These are phyloP conservation scores for Xenopus petersii DNA, from an alignment of 2,797 vertebrate genomes.

Conservation along the genomic window DNA sequence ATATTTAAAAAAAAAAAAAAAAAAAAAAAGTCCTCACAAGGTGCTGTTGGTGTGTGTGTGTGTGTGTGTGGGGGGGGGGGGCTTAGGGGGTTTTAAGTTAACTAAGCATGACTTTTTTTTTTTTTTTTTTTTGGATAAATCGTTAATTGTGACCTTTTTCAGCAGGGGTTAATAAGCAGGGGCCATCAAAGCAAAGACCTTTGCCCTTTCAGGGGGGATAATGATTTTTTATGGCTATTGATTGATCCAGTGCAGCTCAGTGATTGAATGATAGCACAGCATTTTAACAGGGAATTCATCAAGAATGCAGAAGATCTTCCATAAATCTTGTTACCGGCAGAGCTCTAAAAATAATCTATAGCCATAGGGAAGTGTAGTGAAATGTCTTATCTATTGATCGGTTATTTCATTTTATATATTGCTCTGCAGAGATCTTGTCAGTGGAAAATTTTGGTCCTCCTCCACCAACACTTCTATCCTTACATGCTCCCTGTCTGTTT, in stretches of 20 bases:
- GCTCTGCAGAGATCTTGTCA: too few species aligned
- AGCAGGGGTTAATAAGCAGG: slow-evolving; percentile 33
- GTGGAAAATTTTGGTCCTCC: too few species aligned
- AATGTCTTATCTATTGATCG: neutral
- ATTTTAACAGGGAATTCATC: slow-evolving; percentile 20
- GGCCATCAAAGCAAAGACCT: slow-evolving; percentile 22
- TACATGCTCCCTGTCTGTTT: too few species aligned
- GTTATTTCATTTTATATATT: neutral
- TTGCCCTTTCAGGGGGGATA: slow-evolving; percentile 8
- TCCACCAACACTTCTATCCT: neutral
- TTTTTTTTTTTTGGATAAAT: neutral
- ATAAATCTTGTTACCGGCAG: slow-evolving; percentile 17
- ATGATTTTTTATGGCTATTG: slow-evolving; percentile 20
- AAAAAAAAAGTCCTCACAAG: too few species aligned
- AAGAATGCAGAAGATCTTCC: neutral
- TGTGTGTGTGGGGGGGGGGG: too few species aligned
- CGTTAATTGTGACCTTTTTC: slow-evolving; percentile 35
- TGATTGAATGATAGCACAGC: slow-evolving; percentile 14
- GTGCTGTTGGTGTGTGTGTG: too few species aligned
- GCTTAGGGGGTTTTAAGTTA: neutral
- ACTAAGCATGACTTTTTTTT: neutral
- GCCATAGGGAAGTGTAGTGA: neutral
- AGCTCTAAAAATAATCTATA: slow-evolving; percentile 29
- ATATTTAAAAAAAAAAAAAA: too few species aligned
- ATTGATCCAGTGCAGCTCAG: neutral